Evolutionary conservation across 1,140 invertebrate genomes (phyloP).

Genomic region (Phortica variegata): DNA sequence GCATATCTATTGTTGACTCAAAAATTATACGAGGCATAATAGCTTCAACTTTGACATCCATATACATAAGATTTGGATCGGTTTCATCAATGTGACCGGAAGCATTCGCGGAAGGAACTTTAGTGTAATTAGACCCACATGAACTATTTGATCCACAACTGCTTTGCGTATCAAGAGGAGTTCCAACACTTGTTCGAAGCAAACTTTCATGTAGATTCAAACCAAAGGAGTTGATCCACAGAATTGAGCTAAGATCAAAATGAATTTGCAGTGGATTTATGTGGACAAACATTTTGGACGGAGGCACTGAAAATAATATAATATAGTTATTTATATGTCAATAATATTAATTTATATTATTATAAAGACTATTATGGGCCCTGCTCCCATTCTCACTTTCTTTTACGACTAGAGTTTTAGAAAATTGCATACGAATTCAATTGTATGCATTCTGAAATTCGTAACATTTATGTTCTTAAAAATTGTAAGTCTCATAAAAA

Average conservation of each 20-base stretch:
- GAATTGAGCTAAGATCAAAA: slow-evolving; percentile 79
- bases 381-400: no score
- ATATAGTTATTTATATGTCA: not conserved
- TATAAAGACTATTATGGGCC: no score
- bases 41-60: slow-evolving; percentile 85
- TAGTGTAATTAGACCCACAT: slow-evolving; percentile 47
- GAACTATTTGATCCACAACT: slow-evolving; percentile 44
- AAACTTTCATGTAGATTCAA: slow-evolving; percentile 81
- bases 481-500: no score
- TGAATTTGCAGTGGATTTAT: slow-evolving; percentile 84
- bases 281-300: slow-evolving; percentile 88
- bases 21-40: slow-evolving; percentile 76
- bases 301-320: slow-evolving; percentile 69
- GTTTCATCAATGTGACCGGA: slow-evolving; percentile 32
- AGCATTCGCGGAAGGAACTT: slow-evolving; percentile 25
- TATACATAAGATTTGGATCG: slow-evolving; percentile 66
- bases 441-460: no score
- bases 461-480: no score
- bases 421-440: no score
- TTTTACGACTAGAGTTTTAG: no score
- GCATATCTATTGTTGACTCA: slow-evolving; percentile 46
- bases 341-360: no score
- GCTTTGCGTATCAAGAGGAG: slow-evolving; percentile 29
- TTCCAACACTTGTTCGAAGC: slow-evolving; percentile 57
- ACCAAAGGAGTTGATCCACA: slow-evolving; percentile 94